Conservation (phyloP, 1,140 invertebrate genomes). For the Trichonephila clavipes region DNA sequence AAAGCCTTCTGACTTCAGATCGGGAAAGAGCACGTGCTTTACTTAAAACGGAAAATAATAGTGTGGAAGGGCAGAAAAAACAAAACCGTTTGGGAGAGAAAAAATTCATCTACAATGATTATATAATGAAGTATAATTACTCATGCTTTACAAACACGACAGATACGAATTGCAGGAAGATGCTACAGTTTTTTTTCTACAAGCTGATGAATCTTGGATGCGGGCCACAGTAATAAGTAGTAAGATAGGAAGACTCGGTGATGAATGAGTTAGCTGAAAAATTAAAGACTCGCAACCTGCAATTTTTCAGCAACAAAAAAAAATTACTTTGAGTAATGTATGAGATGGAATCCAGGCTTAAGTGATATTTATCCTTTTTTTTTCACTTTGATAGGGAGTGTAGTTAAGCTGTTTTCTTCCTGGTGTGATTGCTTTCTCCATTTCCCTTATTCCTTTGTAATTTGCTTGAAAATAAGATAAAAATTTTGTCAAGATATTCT, state of each 20-base stretch:
- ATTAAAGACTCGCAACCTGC: slow-evolving; percentile 14
- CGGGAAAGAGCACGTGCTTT: not conserved
- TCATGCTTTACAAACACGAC: slow-evolving; percentile 24
- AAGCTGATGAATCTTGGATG: not conserved
- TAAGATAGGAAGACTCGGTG: not conserved
- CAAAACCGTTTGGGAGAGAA: no score
- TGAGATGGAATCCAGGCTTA: not conserved
- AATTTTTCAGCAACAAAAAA: slow-evolving; percentile 8
- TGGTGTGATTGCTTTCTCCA: not conserved
- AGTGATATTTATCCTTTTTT: slow-evolving; percentile 22
- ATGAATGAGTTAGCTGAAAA: slow-evolving; percentile 10
- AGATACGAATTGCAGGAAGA: not conserved
- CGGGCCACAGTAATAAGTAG: not conserved
- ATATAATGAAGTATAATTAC: slow-evolving; percentile 36
- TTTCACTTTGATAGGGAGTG: not conserved
- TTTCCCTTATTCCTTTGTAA: not conserved
- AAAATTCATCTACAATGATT: slow-evolving; percentile 11
- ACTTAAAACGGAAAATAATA: not conserved
- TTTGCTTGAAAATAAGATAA: not conserved
- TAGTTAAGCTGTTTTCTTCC: not conserved
- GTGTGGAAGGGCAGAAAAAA: not conserved
- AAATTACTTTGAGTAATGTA: not conserved
- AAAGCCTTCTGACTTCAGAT: not conserved
- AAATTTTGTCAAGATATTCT: not conserved
- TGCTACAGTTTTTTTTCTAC: not conserved